A percentile compares a stretch with the other conserved stretches of the same genome.
Conservation (phyloP, 2,888 invertebrate genomes). For the Hipparchia semele region DNA sequence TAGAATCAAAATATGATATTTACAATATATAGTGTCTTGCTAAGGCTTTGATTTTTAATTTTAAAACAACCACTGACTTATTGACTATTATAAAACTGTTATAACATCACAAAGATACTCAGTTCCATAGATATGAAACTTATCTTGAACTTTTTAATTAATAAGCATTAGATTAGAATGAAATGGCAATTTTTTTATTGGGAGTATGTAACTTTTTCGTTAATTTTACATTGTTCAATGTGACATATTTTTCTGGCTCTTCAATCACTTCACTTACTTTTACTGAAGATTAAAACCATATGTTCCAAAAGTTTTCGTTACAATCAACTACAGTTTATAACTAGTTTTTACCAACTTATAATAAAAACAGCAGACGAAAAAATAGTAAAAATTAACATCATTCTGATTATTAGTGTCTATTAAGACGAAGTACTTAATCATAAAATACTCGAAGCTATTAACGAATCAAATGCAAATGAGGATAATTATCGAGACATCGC, state of each 20-base stretch:
- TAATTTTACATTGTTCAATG: too few relatives aligned
- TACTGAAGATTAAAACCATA: neutral
- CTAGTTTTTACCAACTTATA: neutral
- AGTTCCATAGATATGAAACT: neutral
- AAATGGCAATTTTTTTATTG: too few relatives aligned
- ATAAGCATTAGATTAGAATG: too few relatives aligned
- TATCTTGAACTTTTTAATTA: too few relatives aligned
- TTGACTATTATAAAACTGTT: too few relatives aligned
- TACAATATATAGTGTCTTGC: too few relatives aligned
- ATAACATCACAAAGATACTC: neutral
- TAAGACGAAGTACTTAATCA: constrained; percentile 21
- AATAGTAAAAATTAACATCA: neutral
- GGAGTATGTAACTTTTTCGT: too few relatives aligned
- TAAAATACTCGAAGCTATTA: constrained; percentile 14
- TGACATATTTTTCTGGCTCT: too few relatives aligned
- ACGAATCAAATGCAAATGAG: constrained; percentile 36
- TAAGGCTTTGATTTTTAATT: too few relatives aligned
- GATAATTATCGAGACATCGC: constrained; percentile 32
- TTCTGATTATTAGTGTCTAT: neutral
- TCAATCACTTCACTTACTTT: too few relatives aligned
- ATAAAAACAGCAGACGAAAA: neutral
- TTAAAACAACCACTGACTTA: too few relatives aligned
- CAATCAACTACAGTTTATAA: neutral
- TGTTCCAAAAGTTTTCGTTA: neutral
- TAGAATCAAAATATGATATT: constrained; percentile 8